These are phyloP conservation scores for Danionella dracula DNA, from an alignment of 2,797 vertebrate genomes.

Conservation along the genomic window DNA sequence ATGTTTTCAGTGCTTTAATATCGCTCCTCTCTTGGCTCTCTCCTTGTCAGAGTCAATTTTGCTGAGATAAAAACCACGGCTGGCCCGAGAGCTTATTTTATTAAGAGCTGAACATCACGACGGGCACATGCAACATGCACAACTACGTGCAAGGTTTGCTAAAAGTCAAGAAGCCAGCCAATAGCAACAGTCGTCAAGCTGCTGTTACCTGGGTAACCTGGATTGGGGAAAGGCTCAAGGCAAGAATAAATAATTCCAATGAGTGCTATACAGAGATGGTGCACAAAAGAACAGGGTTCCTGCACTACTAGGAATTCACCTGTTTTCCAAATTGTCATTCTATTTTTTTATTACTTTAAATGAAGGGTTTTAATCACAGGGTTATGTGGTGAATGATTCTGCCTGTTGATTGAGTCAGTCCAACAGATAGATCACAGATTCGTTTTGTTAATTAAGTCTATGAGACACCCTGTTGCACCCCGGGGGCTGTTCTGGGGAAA, in stretches of 20 bases:
- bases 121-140: constrained; percentile 4
- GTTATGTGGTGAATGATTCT: not conserved
- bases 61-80: constrained; percentile 41
- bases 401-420: constrained; percentile 16
- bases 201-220: constrained; percentile 74
- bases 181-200: constrained; percentile 72
- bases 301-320: not conserved
- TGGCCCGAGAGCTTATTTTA: constrained; percentile 39
- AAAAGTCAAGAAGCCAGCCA: constrained; percentile 58
- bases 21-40: constrained; percentile 31
- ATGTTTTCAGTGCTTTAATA: constrained; percentile 48
- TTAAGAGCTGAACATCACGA: constrained; percentile 42
- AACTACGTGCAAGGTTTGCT: constrained; percentile 27
- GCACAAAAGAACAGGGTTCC: constrained; percentile 10
- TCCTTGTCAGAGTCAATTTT: constrained; percentile 52
- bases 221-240: constrained; percentile 66
- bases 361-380: not conserved
- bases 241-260: constrained; percentile 55
- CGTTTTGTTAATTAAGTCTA: constrained; percentile 48
- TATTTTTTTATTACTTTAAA: too few relatives aligned
- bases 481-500: constrained; percentile 34
- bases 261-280: constrained; percentile 18
- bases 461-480: constrained; percentile 43
- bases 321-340: not conserved
- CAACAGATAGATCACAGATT: constrained; percentile 13